phyloP scores from a whole-genome alignment of 2,888 invertebrate species.

The Thumatha senex region DNA sequence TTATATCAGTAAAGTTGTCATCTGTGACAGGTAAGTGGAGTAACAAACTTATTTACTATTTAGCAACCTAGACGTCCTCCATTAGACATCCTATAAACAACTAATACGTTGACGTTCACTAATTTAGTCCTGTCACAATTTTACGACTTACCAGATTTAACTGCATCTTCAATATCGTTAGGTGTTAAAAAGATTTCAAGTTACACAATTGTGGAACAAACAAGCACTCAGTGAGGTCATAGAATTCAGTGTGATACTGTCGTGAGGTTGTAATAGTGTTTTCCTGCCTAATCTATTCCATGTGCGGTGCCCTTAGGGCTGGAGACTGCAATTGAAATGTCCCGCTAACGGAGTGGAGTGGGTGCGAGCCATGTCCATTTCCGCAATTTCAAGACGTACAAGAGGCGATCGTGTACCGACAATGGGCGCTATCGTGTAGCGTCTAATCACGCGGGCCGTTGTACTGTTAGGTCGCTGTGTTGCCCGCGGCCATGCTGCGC shows the following conservation, averaged over 20 bases:
- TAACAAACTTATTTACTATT: slow-evolving; percentile 39
- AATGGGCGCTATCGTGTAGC: slow-evolving; percentile 80
- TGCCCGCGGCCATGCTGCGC: slow-evolving; percentile 55
- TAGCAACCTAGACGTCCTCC: slow-evolving; percentile 58
- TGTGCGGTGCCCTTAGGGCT: slow-evolving; percentile 46
- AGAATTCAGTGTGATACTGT: slow-evolving; percentile 8
- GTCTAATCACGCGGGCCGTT: slow-evolving; percentile 77
- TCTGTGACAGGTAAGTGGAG: slow-evolving; percentile 17
- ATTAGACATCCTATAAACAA: slow-evolving; percentile 74
- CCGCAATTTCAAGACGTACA: slow-evolving; percentile 80
- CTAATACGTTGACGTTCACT: slow-evolving; percentile 60
- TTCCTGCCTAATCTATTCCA: slow-evolving; percentile 49
- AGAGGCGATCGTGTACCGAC: slow-evolving; percentile 80
- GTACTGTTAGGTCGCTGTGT: slow-evolving; percentile 75
- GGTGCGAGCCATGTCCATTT: slow-evolving; percentile 77
- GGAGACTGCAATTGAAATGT: slow-evolving; percentile 78
- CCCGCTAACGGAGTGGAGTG: slow-evolving; percentile 74
- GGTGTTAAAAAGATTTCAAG: slow-evolving; percentile 51
- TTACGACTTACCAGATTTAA: slow-evolving; percentile 51
- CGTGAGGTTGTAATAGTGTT: slow-evolving; percentile 15
- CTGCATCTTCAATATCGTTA: slow-evolving; percentile 39
- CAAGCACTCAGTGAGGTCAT: slow-evolving; percentile 26
- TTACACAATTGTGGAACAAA: slow-evolving; percentile 36
- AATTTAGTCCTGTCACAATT: slow-evolving; percentile 66
- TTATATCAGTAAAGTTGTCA: not conserved